Evolutionary conservation across 2,113 vertebrate species (phyloP).

Genomic region (Caloenas nicobarica): DNA sequence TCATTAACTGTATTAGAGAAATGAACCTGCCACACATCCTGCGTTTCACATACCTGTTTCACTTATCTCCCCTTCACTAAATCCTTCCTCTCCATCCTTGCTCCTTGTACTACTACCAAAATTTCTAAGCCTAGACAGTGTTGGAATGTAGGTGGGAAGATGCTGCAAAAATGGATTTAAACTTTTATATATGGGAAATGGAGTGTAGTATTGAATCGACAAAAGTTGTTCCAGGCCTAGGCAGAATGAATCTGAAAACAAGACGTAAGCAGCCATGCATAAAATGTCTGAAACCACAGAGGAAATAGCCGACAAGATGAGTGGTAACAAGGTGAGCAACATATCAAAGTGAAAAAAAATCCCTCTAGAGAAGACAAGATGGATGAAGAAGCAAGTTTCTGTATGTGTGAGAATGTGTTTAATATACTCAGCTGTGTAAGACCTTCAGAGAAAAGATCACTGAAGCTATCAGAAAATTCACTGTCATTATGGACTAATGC

Average conservation of each 20-base stretch:
- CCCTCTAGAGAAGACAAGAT: constrained; percentile 44
- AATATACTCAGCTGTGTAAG: constrained; percentile 43
- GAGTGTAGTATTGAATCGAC: background rate
- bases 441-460: constrained; percentile 36
- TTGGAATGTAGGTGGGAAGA: background rate
- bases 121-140: background rate
- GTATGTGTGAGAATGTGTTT: constrained; percentile 36
- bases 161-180: background rate
- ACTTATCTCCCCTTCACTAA: background rate
- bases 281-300: constrained; percentile 67
- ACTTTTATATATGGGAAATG: constrained; percentile 30
- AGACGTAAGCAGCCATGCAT: constrained; percentile 58
- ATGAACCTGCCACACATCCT: background rate
- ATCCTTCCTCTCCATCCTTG: background rate
- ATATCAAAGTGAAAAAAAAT: constrained; percentile 41
- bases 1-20: background rate
- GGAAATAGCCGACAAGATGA: constrained; percentile 46
- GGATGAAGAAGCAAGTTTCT: constrained; percentile 24
- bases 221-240: constrained; percentile 29
- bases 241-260: constrained; percentile 60
- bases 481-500: constrained; percentile 31
- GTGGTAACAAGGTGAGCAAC: constrained; percentile 66
- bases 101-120: background rate
- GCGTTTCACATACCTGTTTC: background rate
- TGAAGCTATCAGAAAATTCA: constrained; percentile 41